Evolutionary conservation across 2,113 vertebrate species (phyloP), one percentile per base, ranked within the genome.

Genomic region (Holacanthus passer): DNA sequence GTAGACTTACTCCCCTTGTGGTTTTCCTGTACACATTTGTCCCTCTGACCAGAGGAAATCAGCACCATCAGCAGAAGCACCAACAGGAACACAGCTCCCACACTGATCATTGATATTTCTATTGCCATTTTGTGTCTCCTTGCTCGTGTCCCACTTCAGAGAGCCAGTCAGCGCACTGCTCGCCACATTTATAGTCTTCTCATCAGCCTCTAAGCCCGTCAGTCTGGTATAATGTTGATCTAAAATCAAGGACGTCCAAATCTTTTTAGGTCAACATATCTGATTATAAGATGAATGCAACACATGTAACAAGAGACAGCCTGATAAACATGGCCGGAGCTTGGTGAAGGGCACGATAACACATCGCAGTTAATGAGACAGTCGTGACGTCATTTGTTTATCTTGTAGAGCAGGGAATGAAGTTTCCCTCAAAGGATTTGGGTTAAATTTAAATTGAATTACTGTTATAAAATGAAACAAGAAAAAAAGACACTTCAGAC

Each of bases 181-280:
- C 4, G 10, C 50, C 48, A 39, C 79, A 75, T 94, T 94, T 95
- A 94, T 94, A 82, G 77, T 64, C 48, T 22, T 37, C 27, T 48
- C 39, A 52, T 39, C n/a, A 20, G 45, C 32, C 68, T 75, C 20
- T 55, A 19, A 60, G 52, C 63, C 19, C 22, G 5, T 64, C 47
- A 29, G 53, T 16, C 56, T 10, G 62, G 63, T 64, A 52, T 39
- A 45, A 19, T 69, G 47, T 82, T 66, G 45, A 19, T 76, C 50
- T 52, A 22, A 60, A 81, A 35, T 83, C 93, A 94, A 94, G 94
- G 94, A 55, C 48, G n/a, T 59, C 39, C 45, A 90, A 94, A 93
- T 94, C 91, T 82, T 79, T 78, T 70, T 69, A 32, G 32, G 71
- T 73, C 74, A 84, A 20, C 64, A 47, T 65, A 59, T 71, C 73